Percentiles rank a stretch among this genome's conserved stretches.
Conservation (phyloP, 2,113 vertebrate species). For the Calypte anna region DNA sequence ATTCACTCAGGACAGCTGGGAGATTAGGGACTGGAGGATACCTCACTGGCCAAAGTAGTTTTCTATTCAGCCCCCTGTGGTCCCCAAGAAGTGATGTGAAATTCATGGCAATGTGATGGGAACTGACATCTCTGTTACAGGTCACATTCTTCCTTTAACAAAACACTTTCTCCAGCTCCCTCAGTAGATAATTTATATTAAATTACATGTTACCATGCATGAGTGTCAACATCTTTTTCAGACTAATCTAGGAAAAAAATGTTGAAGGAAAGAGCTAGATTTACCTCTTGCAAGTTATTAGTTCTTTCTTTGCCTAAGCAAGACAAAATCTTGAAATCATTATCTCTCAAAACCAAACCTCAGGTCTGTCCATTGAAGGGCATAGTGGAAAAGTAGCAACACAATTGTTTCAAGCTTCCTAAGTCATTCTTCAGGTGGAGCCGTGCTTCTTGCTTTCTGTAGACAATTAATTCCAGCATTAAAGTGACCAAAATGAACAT, state of each 20-base stretch:
- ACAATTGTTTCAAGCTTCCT: neutral
- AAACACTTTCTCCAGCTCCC: neutral
- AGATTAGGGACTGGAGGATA: neutral
- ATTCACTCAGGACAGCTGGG: neutral
- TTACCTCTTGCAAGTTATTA: neutral
- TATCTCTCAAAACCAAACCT: neutral
- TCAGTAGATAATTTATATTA: neutral
- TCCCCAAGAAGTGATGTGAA: neutral
- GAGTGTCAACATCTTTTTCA: neutral
- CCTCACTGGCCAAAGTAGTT: neutral
- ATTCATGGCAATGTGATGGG: neutral
- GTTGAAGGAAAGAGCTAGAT: neutral
- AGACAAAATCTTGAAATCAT: neutral
- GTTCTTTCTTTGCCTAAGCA: neutral
- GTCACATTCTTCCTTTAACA: neutral
- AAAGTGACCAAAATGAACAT: constrained; percentile 25
- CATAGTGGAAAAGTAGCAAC: constrained; percentile 2
- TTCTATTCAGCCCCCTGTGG: neutral
- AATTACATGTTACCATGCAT: neutral
- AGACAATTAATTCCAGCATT: constrained; percentile 41
- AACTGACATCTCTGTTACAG: neutral
- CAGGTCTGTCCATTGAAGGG: constrained; percentile 18
- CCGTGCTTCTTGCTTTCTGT: neutral
- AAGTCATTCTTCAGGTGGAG: neutral
- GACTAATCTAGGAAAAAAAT: neutral